Conservation (phyloP, 2,888 invertebrate species). For the Erebia epiphron region DNA sequence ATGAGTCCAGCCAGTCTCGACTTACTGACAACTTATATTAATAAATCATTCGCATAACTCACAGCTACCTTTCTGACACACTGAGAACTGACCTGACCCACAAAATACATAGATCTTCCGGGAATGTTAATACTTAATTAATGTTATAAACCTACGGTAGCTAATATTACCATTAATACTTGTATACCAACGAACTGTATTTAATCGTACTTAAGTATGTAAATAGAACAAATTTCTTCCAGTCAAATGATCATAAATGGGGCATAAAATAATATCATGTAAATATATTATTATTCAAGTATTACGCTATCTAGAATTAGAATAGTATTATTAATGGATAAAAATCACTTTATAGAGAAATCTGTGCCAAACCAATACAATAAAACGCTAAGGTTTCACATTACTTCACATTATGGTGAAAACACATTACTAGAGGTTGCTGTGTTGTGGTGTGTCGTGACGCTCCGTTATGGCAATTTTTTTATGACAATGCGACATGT, state of each 20-base stretch:
- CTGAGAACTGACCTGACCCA: no score
- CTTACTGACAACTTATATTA: no score
- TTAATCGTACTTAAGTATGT: not conserved
- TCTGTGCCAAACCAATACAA: conserved; percentile 17
- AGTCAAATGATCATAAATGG: not conserved
- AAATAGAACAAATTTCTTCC: conserved; percentile 13
- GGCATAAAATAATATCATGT: conserved; percentile 18
- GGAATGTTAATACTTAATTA: no score
- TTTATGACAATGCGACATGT: no score
- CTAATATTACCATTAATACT: no score
- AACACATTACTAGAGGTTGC: not conserved
- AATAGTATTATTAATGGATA: conserved; percentile 18
- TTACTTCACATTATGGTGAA: not conserved
- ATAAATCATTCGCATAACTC: no score
- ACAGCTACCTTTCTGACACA: no score
- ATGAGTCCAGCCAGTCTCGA: no score
- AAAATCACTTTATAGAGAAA: conserved; percentile 23
- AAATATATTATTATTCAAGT: conserved; percentile 19
- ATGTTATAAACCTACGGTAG: no score
- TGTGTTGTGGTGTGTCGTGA: not conserved
- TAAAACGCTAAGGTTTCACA: conserved; percentile 1
- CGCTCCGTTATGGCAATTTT: not conserved
- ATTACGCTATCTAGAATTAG: conserved; percentile 30
- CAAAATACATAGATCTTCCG: no score
- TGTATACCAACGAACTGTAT: no score